These are phyloP conservation scores for Metridium senile DNA, from an alignment of 92 coral and sea anemone species.

Conservation along the genomic window DNA sequence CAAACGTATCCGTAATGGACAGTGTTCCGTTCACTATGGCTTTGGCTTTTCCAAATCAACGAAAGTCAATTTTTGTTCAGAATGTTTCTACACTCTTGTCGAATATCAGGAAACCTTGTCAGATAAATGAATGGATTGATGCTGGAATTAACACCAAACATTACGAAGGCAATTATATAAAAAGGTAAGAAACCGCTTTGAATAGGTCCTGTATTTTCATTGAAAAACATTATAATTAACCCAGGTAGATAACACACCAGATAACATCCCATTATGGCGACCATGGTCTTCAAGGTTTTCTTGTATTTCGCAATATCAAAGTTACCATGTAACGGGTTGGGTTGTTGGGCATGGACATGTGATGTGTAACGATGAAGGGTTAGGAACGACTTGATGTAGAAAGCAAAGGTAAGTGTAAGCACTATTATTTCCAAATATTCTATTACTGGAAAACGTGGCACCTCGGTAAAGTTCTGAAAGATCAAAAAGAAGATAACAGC, in stretches of 20 bases:
- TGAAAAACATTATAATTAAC: not conserved
- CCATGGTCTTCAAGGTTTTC: conserved; percentile 15
- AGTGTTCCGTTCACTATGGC: not conserved
- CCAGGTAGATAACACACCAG: not conserved
- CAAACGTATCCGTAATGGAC: conserved; percentile 6
- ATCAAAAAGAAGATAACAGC: not conserved
- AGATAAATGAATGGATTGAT: too few relatives aligned
- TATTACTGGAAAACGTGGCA: too few relatives aligned
- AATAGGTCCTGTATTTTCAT: not conserved
- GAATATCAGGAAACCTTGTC: too few relatives aligned
- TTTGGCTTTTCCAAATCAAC: not conserved
- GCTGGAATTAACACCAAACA: too few relatives aligned
- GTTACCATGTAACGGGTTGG: not conserved
- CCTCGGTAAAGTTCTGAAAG: not conserved
- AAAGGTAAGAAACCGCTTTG: not conserved
- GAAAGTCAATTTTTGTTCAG: too few relatives aligned
- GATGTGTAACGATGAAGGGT: conserved; percentile 15
- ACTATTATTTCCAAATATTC: not conserved
- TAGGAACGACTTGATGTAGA: conserved; percentile 14
- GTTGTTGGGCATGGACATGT: conserved; percentile 22
- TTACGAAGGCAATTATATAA: conserved; percentile 33
- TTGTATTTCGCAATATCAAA: conserved; percentile 3
- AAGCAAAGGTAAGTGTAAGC: not conserved
- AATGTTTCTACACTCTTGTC: too few relatives aligned
- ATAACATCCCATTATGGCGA: not conserved